Conservation (phyloP, 1,140 invertebrate genomes). For the Yoshiicerus persimilis region DNA sequence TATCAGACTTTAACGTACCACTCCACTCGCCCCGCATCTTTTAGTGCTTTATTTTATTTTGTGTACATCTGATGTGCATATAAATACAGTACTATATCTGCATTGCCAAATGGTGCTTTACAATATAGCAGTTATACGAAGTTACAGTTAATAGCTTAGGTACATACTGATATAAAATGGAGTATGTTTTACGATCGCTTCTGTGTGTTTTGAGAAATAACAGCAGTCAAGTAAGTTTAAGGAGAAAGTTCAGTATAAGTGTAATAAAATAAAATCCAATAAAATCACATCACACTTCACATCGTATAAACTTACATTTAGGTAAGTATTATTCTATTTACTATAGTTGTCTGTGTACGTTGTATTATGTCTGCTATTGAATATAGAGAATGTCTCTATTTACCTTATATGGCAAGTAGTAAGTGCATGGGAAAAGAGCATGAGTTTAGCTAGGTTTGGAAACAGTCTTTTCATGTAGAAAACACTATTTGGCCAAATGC, state of each 20-base stretch:
- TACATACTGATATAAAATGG: no score
- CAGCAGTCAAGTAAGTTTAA: neutral
- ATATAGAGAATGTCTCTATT: neutral
- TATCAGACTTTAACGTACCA: neutral
- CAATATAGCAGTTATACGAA: neutral
- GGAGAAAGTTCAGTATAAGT: neutral
- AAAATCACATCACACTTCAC: slow-evolving; percentile 14
- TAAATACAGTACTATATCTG: neutral
- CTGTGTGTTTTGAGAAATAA: neutral
- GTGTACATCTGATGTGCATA: neutral
- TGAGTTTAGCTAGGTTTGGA: neutral
- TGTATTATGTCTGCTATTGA: neutral
- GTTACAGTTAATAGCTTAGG: no score
- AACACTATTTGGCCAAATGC: neutral
- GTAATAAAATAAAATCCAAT: slow-evolving; percentile 12
- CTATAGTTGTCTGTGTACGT: neutral
- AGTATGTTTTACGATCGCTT: no score
- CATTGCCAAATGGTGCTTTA: neutral
- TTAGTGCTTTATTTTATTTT: neutral
- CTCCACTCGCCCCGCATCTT: neutral
- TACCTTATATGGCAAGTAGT: neutral
- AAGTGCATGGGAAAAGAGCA: neutral
- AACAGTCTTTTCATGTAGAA: neutral
- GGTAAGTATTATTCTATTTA: neutral
- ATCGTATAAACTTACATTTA: neutral